These are phyloP conservation scores for Stenoptilia bipunctidactyla DNA, from an alignment of 2,888 invertebrate genomes.

Conservation along the genomic window DNA sequence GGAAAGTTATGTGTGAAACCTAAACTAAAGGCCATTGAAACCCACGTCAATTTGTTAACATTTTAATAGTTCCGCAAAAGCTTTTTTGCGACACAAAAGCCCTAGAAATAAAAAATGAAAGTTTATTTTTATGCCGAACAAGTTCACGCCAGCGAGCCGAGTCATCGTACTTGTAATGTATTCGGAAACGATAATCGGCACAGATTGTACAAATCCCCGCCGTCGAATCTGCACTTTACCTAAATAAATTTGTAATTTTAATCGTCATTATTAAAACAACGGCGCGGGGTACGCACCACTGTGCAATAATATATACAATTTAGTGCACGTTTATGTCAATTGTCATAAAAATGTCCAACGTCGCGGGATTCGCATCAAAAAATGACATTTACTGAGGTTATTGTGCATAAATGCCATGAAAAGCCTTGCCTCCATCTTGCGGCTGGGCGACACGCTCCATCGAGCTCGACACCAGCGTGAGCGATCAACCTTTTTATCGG, in stretches of 20 bases:
- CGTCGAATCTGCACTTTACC: constrained; percentile 40
- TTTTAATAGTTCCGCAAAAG: no score
- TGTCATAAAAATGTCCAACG: constrained; percentile 45
- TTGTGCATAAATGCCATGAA: constrained; percentile 36
- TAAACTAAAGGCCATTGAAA: no score
- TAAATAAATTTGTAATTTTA: constrained; percentile 62
- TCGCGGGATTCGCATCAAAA: constrained; percentile 46
- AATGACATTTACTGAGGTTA: constrained; percentile 38
- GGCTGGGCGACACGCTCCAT: constrained; percentile 32
- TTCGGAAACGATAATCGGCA: constrained; percentile 30
- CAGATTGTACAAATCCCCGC: constrained; percentile 23
- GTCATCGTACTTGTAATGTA: constrained; percentile 33
- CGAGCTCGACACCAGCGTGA: constrained; percentile 31
- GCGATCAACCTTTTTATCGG: constrained; percentile 10
- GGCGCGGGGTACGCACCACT: constrained; percentile 32
- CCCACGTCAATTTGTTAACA: no score
- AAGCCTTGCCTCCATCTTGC: constrained; percentile 30
- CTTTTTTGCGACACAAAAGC: background rate
- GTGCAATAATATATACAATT: constrained; percentile 53
- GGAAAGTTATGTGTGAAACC: no score
- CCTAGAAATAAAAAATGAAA: background rate
- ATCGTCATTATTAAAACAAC: constrained; percentile 63
- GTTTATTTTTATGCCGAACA: constrained; percentile 1
- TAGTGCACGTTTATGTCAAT: constrained; percentile 38
- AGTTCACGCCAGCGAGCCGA: background rate